These are phyloP conservation scores for Diachasmimorpha longicaudata DNA, from an alignment of 1,140 invertebrate genomes.

Conservation along the genomic window DNA sequence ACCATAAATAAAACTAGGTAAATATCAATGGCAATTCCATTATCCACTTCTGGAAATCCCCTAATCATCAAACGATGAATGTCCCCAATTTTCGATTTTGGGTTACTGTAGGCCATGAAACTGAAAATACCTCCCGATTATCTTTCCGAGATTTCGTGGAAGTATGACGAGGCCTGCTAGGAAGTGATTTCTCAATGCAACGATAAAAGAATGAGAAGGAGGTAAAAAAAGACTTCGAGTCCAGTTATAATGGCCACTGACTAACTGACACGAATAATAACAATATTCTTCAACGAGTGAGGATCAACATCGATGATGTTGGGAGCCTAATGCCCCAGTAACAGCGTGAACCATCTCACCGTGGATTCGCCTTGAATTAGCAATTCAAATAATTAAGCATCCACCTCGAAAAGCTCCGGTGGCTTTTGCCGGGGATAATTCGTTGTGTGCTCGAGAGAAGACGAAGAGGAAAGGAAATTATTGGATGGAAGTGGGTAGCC, in stretches of 20 bases:
- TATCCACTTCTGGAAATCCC: too few relatives aligned
- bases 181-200: neutral
- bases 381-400: constrained; percentile 50
- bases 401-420: constrained; percentile 24
- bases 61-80: too few relatives aligned
- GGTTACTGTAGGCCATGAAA: too few relatives aligned
- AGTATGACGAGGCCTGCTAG: neutral
- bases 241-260: neutral
- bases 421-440: neutral
- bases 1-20: too few relatives aligned
- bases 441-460: neutral
- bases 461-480: neutral
- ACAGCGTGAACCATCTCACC: constrained; percentile 36
- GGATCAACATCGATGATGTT: neutral
- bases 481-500: neutral
- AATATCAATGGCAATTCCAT: too few relatives aligned
- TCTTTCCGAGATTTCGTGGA: neutral
- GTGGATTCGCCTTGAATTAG: constrained; percentile 38
- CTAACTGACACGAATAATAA: neutral
- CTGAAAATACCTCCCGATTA: neutral
- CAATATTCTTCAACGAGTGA: neutral
- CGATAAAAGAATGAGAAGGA: neutral
- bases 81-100: too few relatives aligned
- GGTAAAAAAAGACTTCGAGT: neutral
- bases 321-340: constrained; percentile 50